Evolutionary conservation across 2,797 vertebrate species (phyloP), one percentile per base, ranked within the genome.

Genomic region (Limnodromus scolopaceus): DNA sequence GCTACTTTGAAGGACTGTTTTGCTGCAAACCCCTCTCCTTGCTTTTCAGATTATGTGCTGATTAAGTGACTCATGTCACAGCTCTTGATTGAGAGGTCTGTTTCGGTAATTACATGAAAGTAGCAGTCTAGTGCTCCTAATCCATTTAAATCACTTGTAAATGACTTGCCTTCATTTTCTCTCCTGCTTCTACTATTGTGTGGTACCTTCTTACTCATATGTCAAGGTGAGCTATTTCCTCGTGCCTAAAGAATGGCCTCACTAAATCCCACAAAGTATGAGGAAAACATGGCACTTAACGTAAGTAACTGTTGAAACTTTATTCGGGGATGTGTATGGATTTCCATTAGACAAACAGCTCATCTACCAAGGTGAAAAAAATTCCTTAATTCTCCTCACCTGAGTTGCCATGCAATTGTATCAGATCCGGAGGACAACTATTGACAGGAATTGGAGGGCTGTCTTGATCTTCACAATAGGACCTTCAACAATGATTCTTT

Each of bases 81-180:
- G 72, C 32, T 86, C 39, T 78, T 92, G 89, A 94, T 65, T 84
- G 95, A 95, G 84, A 75, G 83, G 16, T 88, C 91, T 88, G 63
- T 81, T 93, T 86, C 3, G 6, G 72, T 94, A 77, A 93, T 93
- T 94, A 76, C 28, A 45, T 27, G 43, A 79, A 3, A 68, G 32
- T 36, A 69, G 36, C 53, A 78, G 65, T 81, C 63, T 88, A 55
- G 74, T 48, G 70, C 39, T 93, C 28, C 55, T 88, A 78, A 92
- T 84, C 58, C 36, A 57, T 90, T 92, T 92, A 88, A 96, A 90
- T 90, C 23, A 23, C 70, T 84, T 88, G 58, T 48, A 92, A 96
- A 92, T 86, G 18, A 76, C 80, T 92, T 71, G 16, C 27, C 20
- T 91, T 20, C 48, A 49, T 93, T 95, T 94, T 82, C 60, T 92